Evolutionary conservation across 2,797 vertebrate genomes (phyloP).

Genomic region (Poecile montanus): DNA sequence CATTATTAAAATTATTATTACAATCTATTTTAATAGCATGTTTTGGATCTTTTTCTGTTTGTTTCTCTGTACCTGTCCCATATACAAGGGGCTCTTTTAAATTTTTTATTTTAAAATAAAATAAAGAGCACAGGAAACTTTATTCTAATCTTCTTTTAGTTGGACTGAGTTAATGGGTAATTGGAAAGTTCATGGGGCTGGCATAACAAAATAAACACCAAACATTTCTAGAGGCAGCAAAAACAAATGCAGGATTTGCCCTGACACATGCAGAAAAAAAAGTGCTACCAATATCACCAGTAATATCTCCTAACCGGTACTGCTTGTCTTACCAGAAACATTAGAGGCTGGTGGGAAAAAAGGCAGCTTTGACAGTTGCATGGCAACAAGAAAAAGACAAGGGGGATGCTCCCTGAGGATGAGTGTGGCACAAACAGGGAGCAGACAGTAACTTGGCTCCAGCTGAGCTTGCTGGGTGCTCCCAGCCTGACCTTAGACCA

Average conservation of each 20-base stretch:
- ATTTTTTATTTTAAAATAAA: neutral
- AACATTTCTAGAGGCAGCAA: neutral
- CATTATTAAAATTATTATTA: neutral
- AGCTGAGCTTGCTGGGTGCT: neutral
- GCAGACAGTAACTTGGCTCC: neutral
- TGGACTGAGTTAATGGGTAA: neutral
- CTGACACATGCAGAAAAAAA: neutral
- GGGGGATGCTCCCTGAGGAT: neutral
- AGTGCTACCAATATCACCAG: neutral
- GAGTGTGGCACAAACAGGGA: neutral
- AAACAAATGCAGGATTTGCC: neutral
- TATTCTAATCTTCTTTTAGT: neutral
- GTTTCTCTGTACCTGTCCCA: neutral
- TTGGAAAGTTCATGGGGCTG: neutral
- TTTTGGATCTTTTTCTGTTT: neutral
- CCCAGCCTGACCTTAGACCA: neutral
- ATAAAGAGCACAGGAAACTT: neutral
- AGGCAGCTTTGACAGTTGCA: neutral
- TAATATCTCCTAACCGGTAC: neutral
- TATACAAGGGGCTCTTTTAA: neutral
- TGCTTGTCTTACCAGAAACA: neutral
- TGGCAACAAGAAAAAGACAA: neutral
- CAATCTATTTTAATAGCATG: neutral
- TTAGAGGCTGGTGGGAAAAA: neutral
- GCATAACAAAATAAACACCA: neutral